These are phyloP conservation scores for Engraulis encrasicolus DNA, from an alignment of 2,113 vertebrate species.

Conservation along the genomic window DNA sequence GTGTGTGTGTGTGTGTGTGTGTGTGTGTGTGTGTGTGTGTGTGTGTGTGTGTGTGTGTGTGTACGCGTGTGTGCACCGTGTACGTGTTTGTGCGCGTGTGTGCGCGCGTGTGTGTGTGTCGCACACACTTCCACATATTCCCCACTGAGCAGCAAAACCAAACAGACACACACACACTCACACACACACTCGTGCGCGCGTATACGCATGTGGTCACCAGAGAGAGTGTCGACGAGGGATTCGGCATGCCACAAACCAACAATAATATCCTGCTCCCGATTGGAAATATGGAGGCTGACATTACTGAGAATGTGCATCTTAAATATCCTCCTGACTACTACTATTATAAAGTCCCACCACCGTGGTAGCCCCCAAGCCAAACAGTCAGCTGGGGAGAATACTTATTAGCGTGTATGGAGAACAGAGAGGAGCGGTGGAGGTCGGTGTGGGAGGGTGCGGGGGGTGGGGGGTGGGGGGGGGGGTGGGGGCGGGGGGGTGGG, in stretches of 20 bases:
- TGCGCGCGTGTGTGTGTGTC: too few relatives aligned
- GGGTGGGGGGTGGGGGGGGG: background rate
- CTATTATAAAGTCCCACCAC: conserved; percentile 50
- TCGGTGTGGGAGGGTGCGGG: background rate
- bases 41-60: too few relatives aligned
- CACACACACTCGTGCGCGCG: too few relatives aligned
- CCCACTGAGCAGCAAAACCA: background rate
- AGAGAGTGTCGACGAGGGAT: conserved; percentile 31
- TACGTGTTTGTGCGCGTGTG: too few relatives aligned
- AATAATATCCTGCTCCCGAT: conserved; percentile 37
- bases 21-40: too few relatives aligned
- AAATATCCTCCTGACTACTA: conserved; percentile 48
- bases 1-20: too few relatives aligned
- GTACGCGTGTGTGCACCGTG: too few relatives aligned
- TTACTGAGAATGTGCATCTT: conserved; percentile 48
- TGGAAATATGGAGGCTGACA: conserved; percentile 52
- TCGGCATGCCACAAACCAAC: conserved; percentile 37
- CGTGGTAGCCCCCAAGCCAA: conserved; percentile 58
- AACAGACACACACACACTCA: too few relatives aligned
- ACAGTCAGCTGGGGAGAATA: conserved; percentile 59
- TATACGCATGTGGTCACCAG: conserved; percentile 11
- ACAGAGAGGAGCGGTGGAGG: conserved; percentile 29
- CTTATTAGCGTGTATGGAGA: conserved; percentile 54
- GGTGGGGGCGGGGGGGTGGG: conserved; percentile 15
- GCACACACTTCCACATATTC: too few relatives aligned